phyloP scores from a whole-genome alignment of 2,888 invertebrate species.

The Xylocampa areola region DNA sequence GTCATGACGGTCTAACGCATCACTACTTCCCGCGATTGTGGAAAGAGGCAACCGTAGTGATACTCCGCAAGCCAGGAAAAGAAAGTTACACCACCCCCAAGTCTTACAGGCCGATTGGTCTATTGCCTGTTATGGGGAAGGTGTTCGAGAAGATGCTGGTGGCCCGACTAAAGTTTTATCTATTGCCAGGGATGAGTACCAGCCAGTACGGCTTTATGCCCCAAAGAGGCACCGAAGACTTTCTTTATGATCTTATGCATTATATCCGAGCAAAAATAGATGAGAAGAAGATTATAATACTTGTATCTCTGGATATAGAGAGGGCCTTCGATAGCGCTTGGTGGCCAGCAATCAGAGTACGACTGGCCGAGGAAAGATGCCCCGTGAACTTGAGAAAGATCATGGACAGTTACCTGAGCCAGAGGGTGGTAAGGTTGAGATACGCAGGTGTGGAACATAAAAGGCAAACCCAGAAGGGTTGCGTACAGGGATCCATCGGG shows the following conservation, averaged over 20 bases:
- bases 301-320: too few relatives aligned
- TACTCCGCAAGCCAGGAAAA: slow-evolving; percentile 9
- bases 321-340: slow-evolving; percentile 9
- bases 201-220: too few relatives aligned
- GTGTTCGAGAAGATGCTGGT: slow-evolving; percentile 7
- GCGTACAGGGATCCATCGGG: slow-evolving; percentile 1
- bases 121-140: slow-evolving; percentile 5
- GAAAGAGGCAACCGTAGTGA: slow-evolving; percentile 9
- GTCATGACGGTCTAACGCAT: slow-evolving; percentile 19
- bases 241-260: too few relatives aligned
- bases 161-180: slow-evolving; percentile 4
- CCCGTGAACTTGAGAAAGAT: background rate
- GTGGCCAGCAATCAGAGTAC: slow-evolving; percentile 9
- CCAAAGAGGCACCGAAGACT: too few relatives aligned
- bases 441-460: background rate
- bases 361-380: slow-evolving; percentile 1
- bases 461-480: background rate
- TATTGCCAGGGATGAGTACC: too few relatives aligned
- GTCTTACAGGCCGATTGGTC: slow-evolving; percentile 8
- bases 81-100: background rate
- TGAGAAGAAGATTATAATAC: too few relatives aligned
- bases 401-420: background rate
- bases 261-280: too few relatives aligned
- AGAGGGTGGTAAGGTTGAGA: background rate
- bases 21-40: slow-evolving; percentile 9